phyloP scores from a whole-genome alignment of 2,888 invertebrate species.

The Desoria tigrina region DNA sequence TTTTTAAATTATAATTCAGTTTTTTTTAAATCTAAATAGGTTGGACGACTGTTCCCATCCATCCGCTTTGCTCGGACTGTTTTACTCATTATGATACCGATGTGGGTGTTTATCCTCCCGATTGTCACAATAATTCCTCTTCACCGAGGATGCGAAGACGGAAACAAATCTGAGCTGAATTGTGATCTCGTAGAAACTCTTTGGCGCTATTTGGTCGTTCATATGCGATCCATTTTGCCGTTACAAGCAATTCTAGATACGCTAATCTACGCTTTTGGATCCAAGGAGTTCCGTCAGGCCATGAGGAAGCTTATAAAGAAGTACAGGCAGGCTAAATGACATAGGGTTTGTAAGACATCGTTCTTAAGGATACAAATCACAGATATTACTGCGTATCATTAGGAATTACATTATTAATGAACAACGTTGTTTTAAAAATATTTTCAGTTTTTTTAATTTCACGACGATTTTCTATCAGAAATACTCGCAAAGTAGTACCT shows the following conservation, averaged over 20 bases:
- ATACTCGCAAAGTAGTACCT: too few relatives aligned
- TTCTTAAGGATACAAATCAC: too few relatives aligned
- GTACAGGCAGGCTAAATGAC: conserved; percentile 25
- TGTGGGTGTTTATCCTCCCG: conserved; percentile 54
- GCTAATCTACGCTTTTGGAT: conserved; percentile 52
- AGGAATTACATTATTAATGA: too few relatives aligned
- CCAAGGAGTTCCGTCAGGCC: conserved; percentile 52
- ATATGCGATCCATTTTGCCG: conserved; percentile 53
- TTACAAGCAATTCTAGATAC: conserved; percentile 53
- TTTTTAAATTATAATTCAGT: neutral
- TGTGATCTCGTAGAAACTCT: conserved; percentile 50
- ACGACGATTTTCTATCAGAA: too few relatives aligned
- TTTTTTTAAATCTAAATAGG: conserved; percentile 28
- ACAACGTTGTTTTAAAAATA: too few relatives aligned
- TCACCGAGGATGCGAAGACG: conserved; percentile 48
- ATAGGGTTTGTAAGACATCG: neutral
- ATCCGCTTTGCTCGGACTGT: conserved; percentile 53
- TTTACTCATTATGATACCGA: conserved; percentile 53
- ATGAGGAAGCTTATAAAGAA: conserved; percentile 37
- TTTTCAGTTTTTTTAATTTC: too few relatives aligned
- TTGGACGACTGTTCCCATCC: conserved; percentile 52
- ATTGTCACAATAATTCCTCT: conserved; percentile 54
- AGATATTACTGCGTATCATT: too few relatives aligned
- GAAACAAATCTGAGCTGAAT: conserved; percentile 44
- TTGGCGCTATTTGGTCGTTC: conserved; percentile 51